Evolutionary conservation across 1,140 invertebrate genomes (phyloP), one percentile per base, ranked within the genome.

Genomic region (Macrostomum lignano): DNA sequence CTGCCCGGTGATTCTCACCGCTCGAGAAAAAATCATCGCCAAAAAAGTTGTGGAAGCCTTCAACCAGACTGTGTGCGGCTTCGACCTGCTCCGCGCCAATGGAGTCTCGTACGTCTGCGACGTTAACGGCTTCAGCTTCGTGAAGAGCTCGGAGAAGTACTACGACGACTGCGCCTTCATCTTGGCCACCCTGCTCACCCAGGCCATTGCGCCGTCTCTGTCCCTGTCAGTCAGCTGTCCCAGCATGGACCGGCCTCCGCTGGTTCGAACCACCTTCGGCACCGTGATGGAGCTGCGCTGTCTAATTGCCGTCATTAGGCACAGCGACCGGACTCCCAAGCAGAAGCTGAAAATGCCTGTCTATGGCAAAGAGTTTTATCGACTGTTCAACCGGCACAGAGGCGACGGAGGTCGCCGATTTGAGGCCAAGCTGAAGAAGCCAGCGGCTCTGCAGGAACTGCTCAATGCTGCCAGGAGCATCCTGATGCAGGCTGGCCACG

Each of bases 111-210:
- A 81, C 55, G 91, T 96, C 0, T 96, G 86, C 60, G 91, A 98
- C 63, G 88, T 98, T 0, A 98, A 98, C 62, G 91, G 91, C 2
- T 98, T 98, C 56, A 93, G 81, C 51, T 98, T 98, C 60, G 91
- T 98, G 6, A 98, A 98, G 52, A 96, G 91, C 53, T 96, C 86
- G 0, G 82, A 78, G 48, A 98, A 98, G 52, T 98, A 98, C 61
- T 98, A 96, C 51, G 88, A 98, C 55, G 91, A 98, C 52, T 93
- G 82, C 58, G 82, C 86, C 4, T 86, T 86, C 57, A 94, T 98
- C 36, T 59, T 98, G 7, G 62, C 59, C 44, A 15, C 19, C 15
- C 15, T 28, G 26, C 15, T 28, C 5, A 28, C 26, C 5, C 26
- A 17, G 26, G 19, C 15, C 9, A 32, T 26, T 14, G n/a, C 21